Percentiles rank a stretch among this genome's conserved stretches.
phyloP scores from a whole-genome alignment of 2,113 vertebrate genomes.

The Anarrhichthys ocellatus region DNA sequence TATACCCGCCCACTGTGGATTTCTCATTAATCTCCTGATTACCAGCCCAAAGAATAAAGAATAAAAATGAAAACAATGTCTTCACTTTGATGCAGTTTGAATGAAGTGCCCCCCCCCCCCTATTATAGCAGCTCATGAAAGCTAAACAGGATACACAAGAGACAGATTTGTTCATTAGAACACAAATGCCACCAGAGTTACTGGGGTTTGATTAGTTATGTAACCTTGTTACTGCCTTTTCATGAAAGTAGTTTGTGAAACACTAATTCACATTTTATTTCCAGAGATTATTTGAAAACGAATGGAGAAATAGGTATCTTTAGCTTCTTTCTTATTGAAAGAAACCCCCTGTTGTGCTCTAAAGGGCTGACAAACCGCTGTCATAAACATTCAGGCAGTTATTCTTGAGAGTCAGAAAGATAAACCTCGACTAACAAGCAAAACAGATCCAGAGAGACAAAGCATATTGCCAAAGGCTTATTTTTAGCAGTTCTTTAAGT shows the following conservation, averaged over 20 bases:
- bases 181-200: background rate
- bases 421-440: too few species aligned
- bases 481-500: background rate
- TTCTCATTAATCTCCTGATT: background rate
- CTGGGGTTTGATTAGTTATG: background rate
- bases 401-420: too few species aligned
- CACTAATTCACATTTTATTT: background rate
- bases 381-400: too few species aligned
- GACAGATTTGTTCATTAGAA: background rate
- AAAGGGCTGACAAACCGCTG: too few species aligned
- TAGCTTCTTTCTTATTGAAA: too few species aligned
- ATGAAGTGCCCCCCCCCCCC: too few species aligned
- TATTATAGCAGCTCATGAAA: background rate
- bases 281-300: too few species aligned
- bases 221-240: background rate
- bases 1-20: background rate
- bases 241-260: background rate
- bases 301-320: too few species aligned
- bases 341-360: too few species aligned
- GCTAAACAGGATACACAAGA: background rate
- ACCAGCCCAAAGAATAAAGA: background rate
- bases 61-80: background rate
- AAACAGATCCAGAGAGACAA: too few species aligned
- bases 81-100: too few species aligned
- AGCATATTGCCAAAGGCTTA: background rate